A percentile compares a stretch with the other conserved stretches of the same genome.
Conservation (phyloP, 1,140 invertebrate species). For the Drosophila pseudoobscura region DNA sequence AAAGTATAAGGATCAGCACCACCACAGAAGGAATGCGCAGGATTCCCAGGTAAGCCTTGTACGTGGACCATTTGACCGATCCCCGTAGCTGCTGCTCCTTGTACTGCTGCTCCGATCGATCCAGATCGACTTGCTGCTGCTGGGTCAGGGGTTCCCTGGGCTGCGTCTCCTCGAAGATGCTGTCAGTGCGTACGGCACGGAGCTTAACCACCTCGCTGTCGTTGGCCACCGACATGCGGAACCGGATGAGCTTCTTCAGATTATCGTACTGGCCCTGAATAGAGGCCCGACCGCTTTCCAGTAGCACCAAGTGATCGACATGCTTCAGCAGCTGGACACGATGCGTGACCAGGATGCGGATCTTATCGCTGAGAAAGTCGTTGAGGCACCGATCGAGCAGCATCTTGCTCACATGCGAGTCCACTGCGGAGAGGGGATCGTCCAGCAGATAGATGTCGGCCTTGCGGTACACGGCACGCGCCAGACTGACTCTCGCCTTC, state of each 20-base stretch:
- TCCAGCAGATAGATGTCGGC: conserved; percentile 90
- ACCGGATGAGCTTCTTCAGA: conserved; percentile 64
- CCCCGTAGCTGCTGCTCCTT: conserved; percentile 83
- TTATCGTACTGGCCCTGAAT: conserved; percentile 81
- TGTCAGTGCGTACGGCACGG: conserved; percentile 42
- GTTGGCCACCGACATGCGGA: conserved; percentile 70
- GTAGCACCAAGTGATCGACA: conserved; percentile 88
- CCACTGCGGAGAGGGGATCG: conserved; percentile 92
- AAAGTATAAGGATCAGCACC: conserved; percentile 85
- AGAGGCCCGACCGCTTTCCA: conserved; percentile 84
- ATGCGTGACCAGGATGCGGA: conserved; percentile 92
- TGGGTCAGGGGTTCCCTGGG: conserved; percentile 35
- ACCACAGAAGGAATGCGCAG: conserved; percentile 87
- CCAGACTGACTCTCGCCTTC: conserved; percentile 89
- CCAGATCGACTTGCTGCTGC: conserved; percentile 49
- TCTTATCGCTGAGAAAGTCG: conserved; percentile 89
- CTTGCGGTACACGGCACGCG: conserved; percentile 84
- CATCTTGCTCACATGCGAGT: conserved; percentile 91
- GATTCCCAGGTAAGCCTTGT: conserved; percentile 88
- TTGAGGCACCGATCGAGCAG: conserved; percentile 89
- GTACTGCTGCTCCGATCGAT: conserved; percentile 62
- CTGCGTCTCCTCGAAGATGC: conserved; percentile 60
- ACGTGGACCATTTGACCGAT: conserved; percentile 85
- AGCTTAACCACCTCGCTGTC: conserved; percentile 61
- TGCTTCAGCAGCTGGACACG: conserved; percentile 92